phyloP scores from a whole-genome alignment of 2,113 vertebrate species.

The Vireo altiloquus region DNA sequence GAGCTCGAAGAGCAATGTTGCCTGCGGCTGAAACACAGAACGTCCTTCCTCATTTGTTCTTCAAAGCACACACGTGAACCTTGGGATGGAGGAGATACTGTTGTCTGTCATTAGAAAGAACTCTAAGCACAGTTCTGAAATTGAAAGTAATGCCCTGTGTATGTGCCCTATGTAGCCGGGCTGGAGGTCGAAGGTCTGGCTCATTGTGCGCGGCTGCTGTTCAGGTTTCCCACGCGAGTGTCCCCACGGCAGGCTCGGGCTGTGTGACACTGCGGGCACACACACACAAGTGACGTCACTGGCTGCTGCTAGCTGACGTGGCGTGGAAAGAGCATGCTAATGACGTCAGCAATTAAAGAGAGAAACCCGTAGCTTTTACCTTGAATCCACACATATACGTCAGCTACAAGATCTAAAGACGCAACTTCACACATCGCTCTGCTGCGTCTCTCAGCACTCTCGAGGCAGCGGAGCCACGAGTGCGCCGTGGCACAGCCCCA shows the following conservation, averaged over 20 bases:
- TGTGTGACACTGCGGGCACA: rapidly evolving
- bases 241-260: no score
- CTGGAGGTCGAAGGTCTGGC: no score
- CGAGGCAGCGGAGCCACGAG: background rate
- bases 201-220: rapidly evolving
- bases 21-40: background rate
- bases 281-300: rapidly evolving
- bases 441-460: rapidly evolving
- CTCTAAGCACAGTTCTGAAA: background rate
- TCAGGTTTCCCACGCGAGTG: rapidly evolving
- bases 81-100: background rate
- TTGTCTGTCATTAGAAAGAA: background rate
- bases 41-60: background rate
- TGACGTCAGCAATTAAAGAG: rapidly evolving
- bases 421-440: rapidly evolving
- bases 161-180: rapidly evolving
- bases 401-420: rapidly evolving
- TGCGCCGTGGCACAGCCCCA: rapidly evolving
- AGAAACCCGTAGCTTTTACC: rapidly evolving
- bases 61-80: background rate
- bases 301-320: rapidly evolving
- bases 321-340: rapidly evolving
- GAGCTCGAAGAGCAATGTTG: background rate
- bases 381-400: rapidly evolving
- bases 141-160: rapidly evolving